phyloP scores from a whole-genome alignment of 2,797 vertebrate genomes.

The Prionace glauca region DNA sequence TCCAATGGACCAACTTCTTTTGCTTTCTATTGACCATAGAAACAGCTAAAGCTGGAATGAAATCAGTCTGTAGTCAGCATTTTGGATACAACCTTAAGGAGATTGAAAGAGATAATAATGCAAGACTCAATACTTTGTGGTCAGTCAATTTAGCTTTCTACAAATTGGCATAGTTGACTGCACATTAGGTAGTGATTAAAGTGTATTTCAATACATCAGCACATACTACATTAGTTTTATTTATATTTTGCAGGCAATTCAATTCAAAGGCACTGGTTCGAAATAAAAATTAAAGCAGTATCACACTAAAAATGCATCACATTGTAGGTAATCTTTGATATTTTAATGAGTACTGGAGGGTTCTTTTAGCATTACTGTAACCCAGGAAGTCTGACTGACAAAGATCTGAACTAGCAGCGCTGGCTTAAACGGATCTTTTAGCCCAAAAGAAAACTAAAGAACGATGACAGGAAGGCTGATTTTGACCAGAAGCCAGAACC shows the following conservation, averaged over 20 bases:
- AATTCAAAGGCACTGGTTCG: neutral
- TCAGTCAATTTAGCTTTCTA: neutral
- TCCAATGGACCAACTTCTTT: neutral
- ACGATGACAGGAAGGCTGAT: neutral
- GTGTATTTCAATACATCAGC: neutral
- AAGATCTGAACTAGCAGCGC: neutral
- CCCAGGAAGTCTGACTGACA: neutral
- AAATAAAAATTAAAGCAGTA: neutral
- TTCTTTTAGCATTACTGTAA: neutral
- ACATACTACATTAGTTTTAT: neutral
- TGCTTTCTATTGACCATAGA: neutral
- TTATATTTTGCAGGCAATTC: neutral
- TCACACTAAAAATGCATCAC: neutral
- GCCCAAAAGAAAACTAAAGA: neutral
- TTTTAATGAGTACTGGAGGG: neutral
- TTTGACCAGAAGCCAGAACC: neutral
- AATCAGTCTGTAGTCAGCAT: neutral
- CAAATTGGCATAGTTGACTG: neutral
- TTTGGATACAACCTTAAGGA: neutral
- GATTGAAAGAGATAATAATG: neutral
- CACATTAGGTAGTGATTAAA: neutral
- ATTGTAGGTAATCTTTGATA: neutral
- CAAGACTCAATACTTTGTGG: neutral
- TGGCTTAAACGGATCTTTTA: neutral
- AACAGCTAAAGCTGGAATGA: neutral